Conservation (phyloP, 1,140 invertebrate genomes). For the Megalonaias nervosa region DNA sequence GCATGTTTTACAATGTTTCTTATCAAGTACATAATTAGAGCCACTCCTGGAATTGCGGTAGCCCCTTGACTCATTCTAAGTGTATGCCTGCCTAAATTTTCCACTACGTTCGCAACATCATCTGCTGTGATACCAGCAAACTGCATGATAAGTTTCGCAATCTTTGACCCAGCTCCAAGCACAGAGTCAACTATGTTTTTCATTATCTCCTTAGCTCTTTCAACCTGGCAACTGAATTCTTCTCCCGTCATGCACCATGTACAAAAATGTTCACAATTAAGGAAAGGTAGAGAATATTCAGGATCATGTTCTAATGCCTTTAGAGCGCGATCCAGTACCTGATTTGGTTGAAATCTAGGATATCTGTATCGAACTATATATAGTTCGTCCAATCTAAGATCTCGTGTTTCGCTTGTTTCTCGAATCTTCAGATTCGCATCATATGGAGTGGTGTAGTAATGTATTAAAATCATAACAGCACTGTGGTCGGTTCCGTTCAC, state of each 20-base stretch:
- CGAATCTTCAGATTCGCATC: not conserved
- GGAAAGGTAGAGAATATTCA: constrained; percentile 1
- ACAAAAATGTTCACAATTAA: constrained; percentile 27
- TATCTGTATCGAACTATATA: constrained; percentile 16
- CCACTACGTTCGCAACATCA: constrained; percentile 7
- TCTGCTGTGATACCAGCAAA: not conserved
- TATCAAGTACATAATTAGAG: constrained; percentile 3
- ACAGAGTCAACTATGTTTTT: not conserved
- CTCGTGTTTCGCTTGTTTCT: constrained; percentile 1
- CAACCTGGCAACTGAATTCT: constrained; percentile 10
- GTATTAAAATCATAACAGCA: not conserved
- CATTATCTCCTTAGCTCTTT: not conserved
- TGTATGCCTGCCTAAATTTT: not conserved
- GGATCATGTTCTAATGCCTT: not conserved
- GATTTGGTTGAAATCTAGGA: not conserved
- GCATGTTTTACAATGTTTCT: constrained; percentile 1
- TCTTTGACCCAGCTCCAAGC: not conserved
- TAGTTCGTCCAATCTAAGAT: constrained; percentile 3
- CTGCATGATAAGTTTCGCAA: constrained; percentile 3
- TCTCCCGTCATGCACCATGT: constrained; percentile 19
- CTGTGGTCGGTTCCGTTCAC: not conserved
- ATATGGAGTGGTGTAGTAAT: constrained; percentile 13
- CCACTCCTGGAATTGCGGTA: not conserved
- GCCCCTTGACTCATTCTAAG: constrained; percentile 12
- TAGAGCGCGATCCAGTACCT: constrained; percentile 1